Conservation (phyloP, 2,797 vertebrate genomes). For the Sternarchorhynchus goeldii region DNA sequence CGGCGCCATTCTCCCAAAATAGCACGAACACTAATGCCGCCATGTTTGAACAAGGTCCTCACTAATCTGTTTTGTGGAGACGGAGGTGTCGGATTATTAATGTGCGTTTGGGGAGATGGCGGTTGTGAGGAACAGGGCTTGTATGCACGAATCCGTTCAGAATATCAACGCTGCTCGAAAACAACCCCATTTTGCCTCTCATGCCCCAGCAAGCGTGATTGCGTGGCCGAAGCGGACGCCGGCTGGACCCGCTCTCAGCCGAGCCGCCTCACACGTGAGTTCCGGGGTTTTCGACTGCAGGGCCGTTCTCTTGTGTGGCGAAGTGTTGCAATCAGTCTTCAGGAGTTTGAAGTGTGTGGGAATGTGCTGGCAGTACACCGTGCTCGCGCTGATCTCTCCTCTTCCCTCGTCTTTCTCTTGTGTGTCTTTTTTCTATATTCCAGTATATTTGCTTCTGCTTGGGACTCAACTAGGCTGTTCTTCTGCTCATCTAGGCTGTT, state of each 20-base stretch:
- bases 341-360: constrained; percentile 4
- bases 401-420: not conserved
- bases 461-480: not conserved
- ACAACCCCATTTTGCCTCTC: not conserved
- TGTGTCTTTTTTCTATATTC: not conserved
- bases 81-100: constrained; percentile 22
- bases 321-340: constrained; percentile 6
- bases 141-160: not conserved
- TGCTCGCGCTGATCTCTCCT: not conserved
- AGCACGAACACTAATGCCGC: constrained; percentile 47
- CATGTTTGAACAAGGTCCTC: constrained; percentile 43
- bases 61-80: constrained; percentile 34
- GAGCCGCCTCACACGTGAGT: too few relatives aligned
- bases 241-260: not conserved
- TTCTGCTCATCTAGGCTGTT: too few relatives aligned
- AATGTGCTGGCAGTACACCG: not conserved
- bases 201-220: not conserved
- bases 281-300: not conserved
- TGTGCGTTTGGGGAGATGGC: constrained; percentile 4
- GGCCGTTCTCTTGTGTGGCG: not conserved
- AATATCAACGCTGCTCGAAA: not conserved
- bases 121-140: constrained; percentile 21
- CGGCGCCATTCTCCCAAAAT: constrained; percentile 15
- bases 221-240: not conserved
- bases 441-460: not conserved